Evolutionary conservation across 2,888 invertebrate species (phyloP).

Genomic region (Diplolepis rosae): DNA sequence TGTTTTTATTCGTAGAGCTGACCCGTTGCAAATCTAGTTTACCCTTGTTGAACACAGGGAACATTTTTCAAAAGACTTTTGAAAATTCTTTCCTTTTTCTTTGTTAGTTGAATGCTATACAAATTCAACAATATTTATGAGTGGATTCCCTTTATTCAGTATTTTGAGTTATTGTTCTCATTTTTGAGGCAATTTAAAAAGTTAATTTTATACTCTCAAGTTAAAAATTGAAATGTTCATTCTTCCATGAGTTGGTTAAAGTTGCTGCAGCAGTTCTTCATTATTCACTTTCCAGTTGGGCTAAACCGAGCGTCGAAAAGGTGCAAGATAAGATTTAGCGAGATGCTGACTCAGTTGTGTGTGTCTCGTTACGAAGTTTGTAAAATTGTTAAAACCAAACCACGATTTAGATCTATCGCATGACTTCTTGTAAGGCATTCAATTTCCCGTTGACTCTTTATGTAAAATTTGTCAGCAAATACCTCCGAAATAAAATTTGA

Average conservation of each 20-base stretch:
- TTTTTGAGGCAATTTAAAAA: too few species aligned
- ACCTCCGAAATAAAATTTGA: background rate
- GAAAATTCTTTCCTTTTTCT: slow-evolving; percentile 1
- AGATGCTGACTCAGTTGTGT: slow-evolving; percentile 14
- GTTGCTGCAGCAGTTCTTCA: background rate
- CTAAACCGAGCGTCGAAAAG: background rate
- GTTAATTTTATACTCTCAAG: too few species aligned
- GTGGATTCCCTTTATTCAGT: too few species aligned
- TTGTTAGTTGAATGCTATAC: background rate
- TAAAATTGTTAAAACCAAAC: slow-evolving; percentile 14
- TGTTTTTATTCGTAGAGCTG: slow-evolving; percentile 18
- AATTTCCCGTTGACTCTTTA: background rate
- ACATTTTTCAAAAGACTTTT: slow-evolving; percentile 25
- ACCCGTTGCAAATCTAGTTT: slow-evolving; percentile 16
- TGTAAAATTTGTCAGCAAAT: background rate
- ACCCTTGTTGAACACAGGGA: slow-evolving; percentile 25
- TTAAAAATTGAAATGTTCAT: too few species aligned
- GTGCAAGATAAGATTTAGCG: background rate
- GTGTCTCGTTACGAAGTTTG: slow-evolving; percentile 15
- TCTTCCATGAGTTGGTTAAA: background rate
- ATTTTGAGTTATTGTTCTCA: too few species aligned
- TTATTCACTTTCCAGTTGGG: background rate
- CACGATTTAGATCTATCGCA: slow-evolving; percentile 1
- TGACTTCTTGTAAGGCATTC: background rate
- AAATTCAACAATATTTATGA: slow-evolving; percentile 5